Conservation (phyloP, 2,113 vertebrate species). For the Excalfactoria chinensis region DNA sequence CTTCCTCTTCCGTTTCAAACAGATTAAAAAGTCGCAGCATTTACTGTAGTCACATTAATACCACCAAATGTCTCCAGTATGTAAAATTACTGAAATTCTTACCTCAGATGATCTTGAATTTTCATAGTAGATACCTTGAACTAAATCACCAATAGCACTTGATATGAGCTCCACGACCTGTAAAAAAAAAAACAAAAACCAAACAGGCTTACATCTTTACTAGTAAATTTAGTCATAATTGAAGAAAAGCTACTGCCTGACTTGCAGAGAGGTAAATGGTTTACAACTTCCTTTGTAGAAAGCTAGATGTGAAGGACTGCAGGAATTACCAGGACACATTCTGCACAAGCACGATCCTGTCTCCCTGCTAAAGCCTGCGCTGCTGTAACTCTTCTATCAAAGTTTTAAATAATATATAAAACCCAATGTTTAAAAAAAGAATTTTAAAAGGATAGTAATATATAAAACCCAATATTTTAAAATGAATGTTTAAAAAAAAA, state of each 20-base stretch:
- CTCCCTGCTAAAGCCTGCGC: slow-evolving; percentile 10
- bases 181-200: slow-evolving; percentile 23
- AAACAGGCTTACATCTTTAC: not conserved
- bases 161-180: slow-evolving; percentile 97
- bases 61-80: not conserved
- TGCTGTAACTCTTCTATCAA: slow-evolving; percentile 20
- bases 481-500: too few species aligned
- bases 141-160: slow-evolving; percentile 94
- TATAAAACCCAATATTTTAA: too few species aligned
- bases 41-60: not conserved
- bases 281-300: not conserved
- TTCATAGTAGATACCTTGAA: slow-evolving; percentile 95
- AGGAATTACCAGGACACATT: slow-evolving; percentile 21
- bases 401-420: slow-evolving; percentile 21
- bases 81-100: slow-evolving; percentile 53
- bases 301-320: slow-evolving; percentile 5
- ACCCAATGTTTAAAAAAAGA: too few species aligned
- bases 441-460: too few species aligned
- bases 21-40: slow-evolving; percentile 25
- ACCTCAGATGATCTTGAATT: slow-evolving; percentile 85
- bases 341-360: slow-evolving; percentile 19
- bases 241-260: not conserved
- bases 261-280: slow-evolving; percentile 13
- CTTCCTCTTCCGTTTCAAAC: not conserved
- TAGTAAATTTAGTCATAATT: not conserved